phyloP scores from a whole-genome alignment of 2,797 vertebrate species.

The Eleutherodactylus coqui region DNA sequence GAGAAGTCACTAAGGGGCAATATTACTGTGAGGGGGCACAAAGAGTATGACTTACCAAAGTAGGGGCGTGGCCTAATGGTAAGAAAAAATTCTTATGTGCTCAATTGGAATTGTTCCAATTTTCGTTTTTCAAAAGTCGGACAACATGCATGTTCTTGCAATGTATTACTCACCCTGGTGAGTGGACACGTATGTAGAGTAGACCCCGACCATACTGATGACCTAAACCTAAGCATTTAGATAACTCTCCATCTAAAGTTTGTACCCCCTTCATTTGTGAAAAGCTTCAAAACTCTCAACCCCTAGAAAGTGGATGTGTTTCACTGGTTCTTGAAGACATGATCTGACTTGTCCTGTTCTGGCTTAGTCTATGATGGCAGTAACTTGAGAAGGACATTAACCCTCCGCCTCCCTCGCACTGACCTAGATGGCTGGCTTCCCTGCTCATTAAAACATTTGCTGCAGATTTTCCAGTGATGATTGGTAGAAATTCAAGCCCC shows the following conservation, averaged over 20 bases:
- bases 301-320: neutral
- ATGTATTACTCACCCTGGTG: neutral
- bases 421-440: neutral
- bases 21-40: too few species aligned
- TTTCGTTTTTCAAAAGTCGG: too few species aligned
- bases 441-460: neutral
- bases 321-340: neutral
- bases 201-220: too few species aligned
- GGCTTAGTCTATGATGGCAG: neutral
- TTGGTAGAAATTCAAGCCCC: neutral
- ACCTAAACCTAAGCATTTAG: neutral
- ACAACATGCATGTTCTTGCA: too few species aligned
- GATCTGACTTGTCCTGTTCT: conserved; percentile 21
- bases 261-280: neutral
- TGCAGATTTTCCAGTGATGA: neutral
- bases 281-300: neutral
- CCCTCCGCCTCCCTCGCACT: conserved; percentile 5
- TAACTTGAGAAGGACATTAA: conserved; percentile 7
- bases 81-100: too few species aligned
- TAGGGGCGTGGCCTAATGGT: too few species aligned
- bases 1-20: too few species aligned
- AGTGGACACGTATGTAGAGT: too few species aligned
- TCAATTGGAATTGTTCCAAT: too few species aligned
- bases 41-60: too few species aligned
- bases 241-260: neutral